Evolutionary conservation across 1,140 invertebrate species (phyloP).

Genomic region (Saccostrea glomerata): DNA sequence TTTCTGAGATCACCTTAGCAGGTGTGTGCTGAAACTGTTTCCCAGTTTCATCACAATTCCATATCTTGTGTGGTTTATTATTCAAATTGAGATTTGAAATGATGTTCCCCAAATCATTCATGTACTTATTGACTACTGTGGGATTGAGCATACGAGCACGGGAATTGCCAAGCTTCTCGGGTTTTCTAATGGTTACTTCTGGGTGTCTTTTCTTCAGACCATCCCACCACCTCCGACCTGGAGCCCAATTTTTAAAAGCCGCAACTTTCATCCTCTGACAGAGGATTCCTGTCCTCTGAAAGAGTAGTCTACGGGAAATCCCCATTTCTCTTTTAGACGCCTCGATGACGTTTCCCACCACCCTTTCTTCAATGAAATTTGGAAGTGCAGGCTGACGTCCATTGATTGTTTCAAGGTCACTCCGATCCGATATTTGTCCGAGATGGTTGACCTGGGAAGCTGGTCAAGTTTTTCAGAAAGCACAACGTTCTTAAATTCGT

Average conservation of each 20-base stretch:
- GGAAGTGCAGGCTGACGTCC: slow-evolving; percentile 6
- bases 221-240: slow-evolving; percentile 12
- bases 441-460: slow-evolving; percentile 34
- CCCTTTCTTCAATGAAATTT: slow-evolving; percentile 7
- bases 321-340: slow-evolving; percentile 38
- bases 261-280: not conserved
- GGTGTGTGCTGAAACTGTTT: too few relatives aligned
- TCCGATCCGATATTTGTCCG: slow-evolving; percentile 4
- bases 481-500: not conserved
- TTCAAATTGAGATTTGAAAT: slow-evolving; percentile 5
- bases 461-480: not conserved
- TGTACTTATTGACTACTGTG: slow-evolving; percentile 1
- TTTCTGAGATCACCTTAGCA: not conserved
- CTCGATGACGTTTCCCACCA: slow-evolving; percentile 4
- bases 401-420: not conserved
- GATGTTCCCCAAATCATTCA: not conserved
- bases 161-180: slow-evolving; percentile 38
- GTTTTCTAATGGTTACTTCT: slow-evolving; percentile 32
- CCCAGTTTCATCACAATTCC: slow-evolving; percentile 45
- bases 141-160: slow-evolving; percentile 28
- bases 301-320: slow-evolving; percentile 2
- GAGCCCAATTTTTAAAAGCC: slow-evolving; percentile 1
- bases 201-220: slow-evolving; percentile 40
- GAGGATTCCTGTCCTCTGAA: slow-evolving; percentile 4
- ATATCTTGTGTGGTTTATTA: slow-evolving; percentile 23